A percentile compares a stretch with the other conserved stretches of the same genome.
These are phyloP conservation scores for Chaitophorus viminalis DNA, from an alignment of 2,888 invertebrate genomes.

Conservation along the genomic window DNA sequence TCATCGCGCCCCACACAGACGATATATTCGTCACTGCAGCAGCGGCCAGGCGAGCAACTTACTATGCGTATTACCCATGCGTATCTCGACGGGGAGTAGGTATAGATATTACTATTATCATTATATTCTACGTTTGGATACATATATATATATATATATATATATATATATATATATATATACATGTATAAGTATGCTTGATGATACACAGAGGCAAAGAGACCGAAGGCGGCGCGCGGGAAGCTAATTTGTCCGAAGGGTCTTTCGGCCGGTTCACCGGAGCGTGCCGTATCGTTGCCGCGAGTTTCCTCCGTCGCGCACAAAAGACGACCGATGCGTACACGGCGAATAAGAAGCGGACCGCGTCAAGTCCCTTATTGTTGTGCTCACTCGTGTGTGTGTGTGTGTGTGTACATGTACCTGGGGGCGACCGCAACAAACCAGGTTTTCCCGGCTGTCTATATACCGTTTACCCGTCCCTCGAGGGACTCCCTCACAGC, in stretches of 20 bases:
- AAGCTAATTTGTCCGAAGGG: conserved; percentile 53
- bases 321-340: conserved; percentile 47
- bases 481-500: neutral
- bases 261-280: conserved; percentile 44
- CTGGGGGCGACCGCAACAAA: conserved; percentile 27
- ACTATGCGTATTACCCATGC: too few species aligned
- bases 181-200: neutral
- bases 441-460: conserved; percentile 1
- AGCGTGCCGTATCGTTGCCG: conserved; percentile 41
- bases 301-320: conserved; percentile 5
- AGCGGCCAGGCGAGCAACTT: too few species aligned
- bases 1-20: neutral
- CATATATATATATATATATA: too few species aligned
- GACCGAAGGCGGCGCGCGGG: neutral
- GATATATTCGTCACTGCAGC: too few species aligned
- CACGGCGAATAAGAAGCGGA: conserved; percentile 26
- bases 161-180: too few species aligned
- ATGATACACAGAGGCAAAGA: neutral
- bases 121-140: too few species aligned
- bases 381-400: neutral
- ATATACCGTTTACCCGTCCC: conserved; percentile 2
- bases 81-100: too few species aligned
- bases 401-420: conserved; percentile 1
- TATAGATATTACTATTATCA: too few species aligned
- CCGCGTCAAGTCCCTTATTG: conserved; percentile 13